Evolutionary conservation across 2,888 invertebrate species (phyloP), one percentile per base, ranked within the genome.

Genomic region (Thymelicus acteon): DNA sequence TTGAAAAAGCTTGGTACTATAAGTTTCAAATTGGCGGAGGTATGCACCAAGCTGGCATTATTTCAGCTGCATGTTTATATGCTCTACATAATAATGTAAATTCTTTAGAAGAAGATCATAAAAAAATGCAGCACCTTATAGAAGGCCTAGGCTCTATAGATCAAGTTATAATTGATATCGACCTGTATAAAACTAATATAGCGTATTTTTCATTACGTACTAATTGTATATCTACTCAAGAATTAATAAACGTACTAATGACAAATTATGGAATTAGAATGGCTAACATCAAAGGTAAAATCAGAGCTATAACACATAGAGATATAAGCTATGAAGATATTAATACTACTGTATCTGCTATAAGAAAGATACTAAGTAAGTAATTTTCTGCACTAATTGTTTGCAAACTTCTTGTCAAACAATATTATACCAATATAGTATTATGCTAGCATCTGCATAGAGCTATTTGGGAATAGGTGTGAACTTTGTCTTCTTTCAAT

Each of bases 1-100:
- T 47, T 47, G 47, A 47, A 47, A 47, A 47, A 47, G 47, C 47
- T 47, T 47, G 47, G 47, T 47, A 47, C 47, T 47, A 47, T 47
- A 47, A 47, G 47, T 47, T 47, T 47, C 47, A 47, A 47, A 47
- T 47, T 47, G 47, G 47, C 47, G 47, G 47, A 47, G 47, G 47
- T 47, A 47, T 47, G 47, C 47, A 47, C 47, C 47, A 47, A 47
- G 47, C 47, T 47, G 47, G 47, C 47, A 47, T 47, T 47, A 47
- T 47, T 47, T 47, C 47, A 47, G 47, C 47, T 47, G 47, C 47
- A 47, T 47, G 47, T 47, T 47, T 47, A 47, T 47, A 47, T 47
- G 47, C 47, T 47, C 47, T 47, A 47, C 47, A 47, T 47, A 47
- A 47, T 47, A 47, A 47, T 47, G 47, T 47, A 47, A 47, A 47